Evolutionary conservation across 1,140 invertebrate species (phyloP).

Genomic region (Lasioglossum albipes): DNA sequence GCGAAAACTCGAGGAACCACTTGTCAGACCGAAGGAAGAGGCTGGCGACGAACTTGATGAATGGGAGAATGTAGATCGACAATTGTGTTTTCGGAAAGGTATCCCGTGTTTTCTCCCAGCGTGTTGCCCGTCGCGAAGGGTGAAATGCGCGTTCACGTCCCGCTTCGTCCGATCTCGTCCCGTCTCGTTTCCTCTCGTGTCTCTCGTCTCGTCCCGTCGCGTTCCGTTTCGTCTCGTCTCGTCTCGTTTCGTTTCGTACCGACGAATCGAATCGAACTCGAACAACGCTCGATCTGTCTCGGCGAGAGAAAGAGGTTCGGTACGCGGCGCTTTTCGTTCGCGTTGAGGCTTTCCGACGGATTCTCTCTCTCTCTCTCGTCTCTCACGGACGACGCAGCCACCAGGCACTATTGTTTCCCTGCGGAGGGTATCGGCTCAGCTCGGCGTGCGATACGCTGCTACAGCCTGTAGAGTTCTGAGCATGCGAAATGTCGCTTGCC

Average conservation of each 20-base stretch:
- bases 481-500: conserved; percentile 78
- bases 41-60: background rate
- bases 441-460: conserved; percentile 63
- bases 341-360: background rate
- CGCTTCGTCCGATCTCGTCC: too few species aligned
- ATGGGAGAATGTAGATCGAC: background rate
- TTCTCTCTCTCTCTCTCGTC: background rate
- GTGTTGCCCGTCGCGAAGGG: too few species aligned
- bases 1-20: background rate
- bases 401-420: conserved; percentile 50
- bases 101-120: background rate
- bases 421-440: conserved; percentile 37
- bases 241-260: too few species aligned
- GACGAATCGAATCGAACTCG: background rate
- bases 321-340: background rate
- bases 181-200: too few species aligned
- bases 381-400: conserved; percentile 23
- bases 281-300: background rate
- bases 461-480: conserved; percentile 77
- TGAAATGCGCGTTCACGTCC: background rate
- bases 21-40: background rate
- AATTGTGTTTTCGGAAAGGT: conserved; percentile 19
- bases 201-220: too few species aligned
- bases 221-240: background rate
- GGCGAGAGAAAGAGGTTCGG: background rate